Percentiles rank a stretch among this genome's conserved stretches.
These are phyloP conservation scores for Drosophila paramelanica DNA, from an alignment of 2,888 invertebrate species.

Conservation along the genomic window DNA sequence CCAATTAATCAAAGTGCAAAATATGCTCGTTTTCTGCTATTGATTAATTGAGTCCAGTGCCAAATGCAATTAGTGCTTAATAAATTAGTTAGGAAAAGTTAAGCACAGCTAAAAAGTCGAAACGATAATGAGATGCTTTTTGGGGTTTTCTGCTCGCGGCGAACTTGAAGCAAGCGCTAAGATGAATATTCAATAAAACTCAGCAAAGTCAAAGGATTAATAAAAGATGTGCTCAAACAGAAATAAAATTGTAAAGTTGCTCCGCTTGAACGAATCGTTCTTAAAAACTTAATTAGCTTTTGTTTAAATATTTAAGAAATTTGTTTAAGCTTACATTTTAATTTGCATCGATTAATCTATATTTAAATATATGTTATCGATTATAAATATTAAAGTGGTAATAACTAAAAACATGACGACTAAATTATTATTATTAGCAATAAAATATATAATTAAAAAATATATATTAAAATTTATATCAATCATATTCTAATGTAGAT, in stretches of 20 bases:
- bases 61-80: slow-evolving; percentile 73
- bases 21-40: slow-evolving; percentile 46
- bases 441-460: too few species aligned
- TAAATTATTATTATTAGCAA: too few species aligned
- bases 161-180: background rate
- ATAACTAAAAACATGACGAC: too few species aligned
- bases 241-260: background rate
- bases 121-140: slow-evolving; percentile 38
- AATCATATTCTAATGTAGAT: too few species aligned
- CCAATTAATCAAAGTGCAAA: slow-evolving; percentile 71
- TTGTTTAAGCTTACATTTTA: too few species aligned
- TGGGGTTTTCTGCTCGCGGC: background rate
- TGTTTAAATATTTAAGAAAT: background rate
- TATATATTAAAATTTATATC: too few species aligned
- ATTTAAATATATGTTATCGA: too few species aligned
- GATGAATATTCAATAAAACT: slow-evolving; percentile 18
- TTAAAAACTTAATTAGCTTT: background rate
- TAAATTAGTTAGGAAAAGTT: slow-evolving; percentile 61
- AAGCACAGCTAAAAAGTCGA: slow-evolving; percentile 23
- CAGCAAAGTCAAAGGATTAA: background rate
- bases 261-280: background rate
- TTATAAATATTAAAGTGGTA: slow-evolving; percentile 21
- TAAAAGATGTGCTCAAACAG: background rate
- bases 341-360: too few species aligned
- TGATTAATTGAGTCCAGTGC: slow-evolving; percentile 70